Evolutionary conservation across 2,797 vertebrate species (phyloP).

Genomic region (Myotis pilosus): DNA sequence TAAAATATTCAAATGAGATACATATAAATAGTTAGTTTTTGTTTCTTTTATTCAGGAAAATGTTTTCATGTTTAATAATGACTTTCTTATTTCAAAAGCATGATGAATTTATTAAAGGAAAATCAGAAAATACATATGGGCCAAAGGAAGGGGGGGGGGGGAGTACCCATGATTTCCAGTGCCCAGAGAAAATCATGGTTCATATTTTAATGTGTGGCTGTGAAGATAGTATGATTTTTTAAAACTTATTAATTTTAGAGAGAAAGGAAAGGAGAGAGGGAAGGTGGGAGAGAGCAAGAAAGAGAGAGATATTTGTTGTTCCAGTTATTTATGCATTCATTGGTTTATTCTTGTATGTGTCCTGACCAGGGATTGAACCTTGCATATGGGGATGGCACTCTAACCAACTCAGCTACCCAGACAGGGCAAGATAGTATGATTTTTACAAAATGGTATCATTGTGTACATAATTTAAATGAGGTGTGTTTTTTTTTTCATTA

Average conservation of each 20-base stretch:
- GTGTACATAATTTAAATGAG: not conserved
- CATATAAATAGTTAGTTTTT: not conserved
- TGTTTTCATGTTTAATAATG: not conserved
- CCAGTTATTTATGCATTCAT: not conserved
- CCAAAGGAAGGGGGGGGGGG: not conserved
- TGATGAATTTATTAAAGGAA: not conserved
- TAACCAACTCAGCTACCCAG: not conserved
- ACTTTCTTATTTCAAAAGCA: not conserved
- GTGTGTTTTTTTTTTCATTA: not conserved
- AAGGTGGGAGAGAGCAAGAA: not conserved
- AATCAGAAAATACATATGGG: not conserved
- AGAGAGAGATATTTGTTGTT: not conserved
- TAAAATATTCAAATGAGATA: not conserved
- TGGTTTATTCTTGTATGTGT: not conserved
- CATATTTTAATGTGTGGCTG: not conserved
- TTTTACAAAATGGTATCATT: not conserved
- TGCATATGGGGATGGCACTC: not conserved
- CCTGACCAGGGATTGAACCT: not conserved
- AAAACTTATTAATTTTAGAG: not conserved
- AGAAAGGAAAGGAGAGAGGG: not conserved
- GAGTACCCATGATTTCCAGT: not conserved
- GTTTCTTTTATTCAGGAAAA: not conserved
- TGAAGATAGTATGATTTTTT: not conserved
- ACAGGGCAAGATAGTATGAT: not conserved
- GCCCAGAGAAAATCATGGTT: not conserved